These are phyloP conservation scores for Melanerpes formicivorus DNA, from an alignment of 2,113 vertebrate species.

Conservation along the genomic window DNA sequence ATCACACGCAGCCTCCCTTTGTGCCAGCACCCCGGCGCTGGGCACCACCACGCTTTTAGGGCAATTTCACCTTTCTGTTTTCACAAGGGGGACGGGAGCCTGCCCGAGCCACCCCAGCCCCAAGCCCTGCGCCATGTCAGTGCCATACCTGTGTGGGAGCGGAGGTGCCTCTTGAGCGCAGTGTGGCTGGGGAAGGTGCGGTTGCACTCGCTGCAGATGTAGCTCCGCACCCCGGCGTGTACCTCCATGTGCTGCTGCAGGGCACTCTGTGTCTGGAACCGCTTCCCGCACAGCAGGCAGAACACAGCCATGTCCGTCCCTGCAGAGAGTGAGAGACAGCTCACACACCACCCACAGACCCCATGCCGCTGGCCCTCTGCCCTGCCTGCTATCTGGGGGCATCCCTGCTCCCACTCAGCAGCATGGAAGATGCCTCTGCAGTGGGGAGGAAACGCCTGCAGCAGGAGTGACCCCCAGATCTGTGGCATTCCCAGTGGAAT, in stretches of 20 bases:
- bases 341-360: not conserved
- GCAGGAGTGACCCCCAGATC: not conserved
- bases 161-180: conserved; percentile 96
- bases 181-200: conserved; percentile 99
- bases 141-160: conserved; percentile 93
- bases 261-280: conserved; percentile 95
- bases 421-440: not conserved
- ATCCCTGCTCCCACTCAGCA: fast-evolving
- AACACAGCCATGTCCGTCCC: conserved; percentile 98
- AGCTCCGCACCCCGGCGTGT: conserved; percentile 96
- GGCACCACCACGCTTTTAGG: fast-evolving
- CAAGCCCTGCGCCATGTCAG: fast-evolving
- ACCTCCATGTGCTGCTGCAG: conserved; percentile 99
- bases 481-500: fast-evolving
- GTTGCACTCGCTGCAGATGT: conserved; percentile 99
- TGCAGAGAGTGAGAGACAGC: not conserved
- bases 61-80: not conserved
- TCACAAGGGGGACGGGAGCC: fast-evolving
- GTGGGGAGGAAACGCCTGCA: not conserved
- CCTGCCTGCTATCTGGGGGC: fast-evolving
- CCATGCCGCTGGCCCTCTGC: fast-evolving
- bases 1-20: not conserved
- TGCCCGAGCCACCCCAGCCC: fast-evolving
- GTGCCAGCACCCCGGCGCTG: not conserved
- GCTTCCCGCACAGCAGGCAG: conserved; percentile 96